Evolutionary conservation across 2,888 invertebrate genomes (phyloP).

Genomic region (Nesidiocoris tenuis): DNA sequence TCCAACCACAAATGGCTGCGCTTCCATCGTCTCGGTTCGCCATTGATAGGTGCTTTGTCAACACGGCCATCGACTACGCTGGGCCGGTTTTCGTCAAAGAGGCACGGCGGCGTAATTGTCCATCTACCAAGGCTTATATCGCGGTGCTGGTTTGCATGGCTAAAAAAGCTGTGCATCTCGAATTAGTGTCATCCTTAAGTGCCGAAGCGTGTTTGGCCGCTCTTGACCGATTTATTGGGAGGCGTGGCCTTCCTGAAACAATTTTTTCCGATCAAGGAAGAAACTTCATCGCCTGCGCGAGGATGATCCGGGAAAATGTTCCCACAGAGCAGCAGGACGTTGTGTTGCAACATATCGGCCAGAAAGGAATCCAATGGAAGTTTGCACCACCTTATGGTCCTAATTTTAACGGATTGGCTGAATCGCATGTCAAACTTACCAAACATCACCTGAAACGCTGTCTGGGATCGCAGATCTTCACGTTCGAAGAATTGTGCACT

Average conservation of each 20-base stretch:
- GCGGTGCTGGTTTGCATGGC: slow-evolving; percentile 52
- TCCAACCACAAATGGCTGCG: slow-evolving; percentile 30
- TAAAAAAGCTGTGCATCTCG: slow-evolving; percentile 52
- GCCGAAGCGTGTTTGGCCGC: slow-evolving; percentile 52
- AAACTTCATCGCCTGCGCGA: slow-evolving; percentile 52
- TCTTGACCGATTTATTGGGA: slow-evolving; percentile 52
- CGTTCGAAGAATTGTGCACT: slow-evolving; percentile 37
- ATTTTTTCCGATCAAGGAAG: slow-evolving; percentile 53
- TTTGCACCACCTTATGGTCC: background rate
- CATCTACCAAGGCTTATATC: slow-evolving; percentile 48
- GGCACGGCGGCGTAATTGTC: background rate
- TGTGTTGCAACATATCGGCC: too few relatives aligned
- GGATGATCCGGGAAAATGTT: slow-evolving; percentile 23
- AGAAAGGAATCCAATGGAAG: background rate
- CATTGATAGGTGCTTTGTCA: slow-evolving; percentile 41
- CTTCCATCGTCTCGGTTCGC: slow-evolving; percentile 44
- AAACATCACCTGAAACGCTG: background rate
- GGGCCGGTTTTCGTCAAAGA: slow-evolving; percentile 46
- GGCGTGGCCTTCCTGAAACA: slow-evolving; percentile 50
- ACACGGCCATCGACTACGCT: slow-evolving; percentile 48
- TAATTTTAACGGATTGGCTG: background rate
- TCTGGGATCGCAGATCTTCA: slow-evolving; percentile 1
- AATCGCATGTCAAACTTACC: slow-evolving; percentile 1
- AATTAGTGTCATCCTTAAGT: slow-evolving; percentile 52
- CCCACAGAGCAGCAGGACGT: background rate